Conservation (phyloP, 2,888 invertebrate species). For the Oxycera nigricornis region DNA sequence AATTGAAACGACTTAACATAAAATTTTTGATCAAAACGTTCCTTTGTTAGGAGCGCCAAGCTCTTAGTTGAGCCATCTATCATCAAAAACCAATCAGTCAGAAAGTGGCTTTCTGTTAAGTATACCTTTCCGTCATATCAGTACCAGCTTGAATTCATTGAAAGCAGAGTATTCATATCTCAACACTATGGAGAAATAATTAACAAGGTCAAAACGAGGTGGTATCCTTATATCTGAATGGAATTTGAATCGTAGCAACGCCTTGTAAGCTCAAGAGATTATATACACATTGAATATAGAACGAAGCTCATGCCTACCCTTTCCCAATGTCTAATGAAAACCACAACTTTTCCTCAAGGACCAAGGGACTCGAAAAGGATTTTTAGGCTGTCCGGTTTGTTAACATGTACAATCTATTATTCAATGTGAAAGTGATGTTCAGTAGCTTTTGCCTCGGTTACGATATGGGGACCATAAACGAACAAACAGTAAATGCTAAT, state of each 20-base stretch:
- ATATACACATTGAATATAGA: background rate
- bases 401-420: conserved; percentile 22
- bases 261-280: background rate
- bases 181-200: background rate
- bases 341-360: background rate
- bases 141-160: background rate
- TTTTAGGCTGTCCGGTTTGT: no score
- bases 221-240: background rate
- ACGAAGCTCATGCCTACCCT: background rate
- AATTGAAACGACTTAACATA: no score
- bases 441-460: background rate
- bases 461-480: background rate
- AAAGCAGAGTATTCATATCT: background rate
- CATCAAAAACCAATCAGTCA: no score
- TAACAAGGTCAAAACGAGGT: background rate
- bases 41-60: no score
- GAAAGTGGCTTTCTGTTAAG: no score
- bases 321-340: background rate
- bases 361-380: conserved; percentile 1
- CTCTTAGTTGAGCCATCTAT: no score
- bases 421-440: background rate
- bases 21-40: no score
- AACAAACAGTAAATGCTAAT: conserved; percentile 13
- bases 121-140: no score
- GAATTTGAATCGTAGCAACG: background rate